Base-by-base conservation (phyloP, 2,797 vertebrate genomes). In the Protonibea diacanthus region DNA sequence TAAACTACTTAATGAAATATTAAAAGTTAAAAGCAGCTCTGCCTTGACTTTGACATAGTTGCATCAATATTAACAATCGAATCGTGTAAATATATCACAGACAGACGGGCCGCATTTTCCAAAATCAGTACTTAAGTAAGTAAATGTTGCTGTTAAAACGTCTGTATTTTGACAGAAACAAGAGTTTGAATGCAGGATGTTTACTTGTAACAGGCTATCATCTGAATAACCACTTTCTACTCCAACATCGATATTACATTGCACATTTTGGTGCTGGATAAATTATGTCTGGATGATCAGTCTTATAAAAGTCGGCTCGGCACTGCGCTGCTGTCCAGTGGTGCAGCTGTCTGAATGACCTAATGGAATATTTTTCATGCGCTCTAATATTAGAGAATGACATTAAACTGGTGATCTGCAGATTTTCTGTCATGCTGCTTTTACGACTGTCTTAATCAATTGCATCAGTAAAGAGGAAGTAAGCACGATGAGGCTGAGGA, bases 271-370 rank as follows among this genome's bases (percentile, higher is more conserved):
- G 1, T 53, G 57, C 55, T 42, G 20, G 51, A 67, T 69, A 71
- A 73, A 76, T 84, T 2, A 47, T 4, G 45, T 5, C 0, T 77
- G 38, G 2, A 42, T 78, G 60, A 70, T 77, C 58, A 71, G 49
- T 23, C 55, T 76, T 53, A 81, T 72, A 71, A 80, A 83, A 72
- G 44, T 27, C 33, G 55, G 52, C 47, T 73, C 12, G 58, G 52
- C 47, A 71, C 12, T 27, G 69, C 5, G 55, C 73, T 71, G n/a
- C 56, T 71, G 71, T 78, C 66, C 71, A 48, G 60, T 10, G 6
- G 7, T 12, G 29, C 81, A 88, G 83, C 76, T 82, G 76, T 78
- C 62, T 57, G 6, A 83, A 86, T 84, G 80, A 91, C 72, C 64
- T 85, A 52, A 89, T 90, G 76, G 68, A 84, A 78, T 82, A 72